Evolutionary conservation across 2,888 invertebrate species (phyloP).

Genomic region (Cerceris ruficornis): DNA sequence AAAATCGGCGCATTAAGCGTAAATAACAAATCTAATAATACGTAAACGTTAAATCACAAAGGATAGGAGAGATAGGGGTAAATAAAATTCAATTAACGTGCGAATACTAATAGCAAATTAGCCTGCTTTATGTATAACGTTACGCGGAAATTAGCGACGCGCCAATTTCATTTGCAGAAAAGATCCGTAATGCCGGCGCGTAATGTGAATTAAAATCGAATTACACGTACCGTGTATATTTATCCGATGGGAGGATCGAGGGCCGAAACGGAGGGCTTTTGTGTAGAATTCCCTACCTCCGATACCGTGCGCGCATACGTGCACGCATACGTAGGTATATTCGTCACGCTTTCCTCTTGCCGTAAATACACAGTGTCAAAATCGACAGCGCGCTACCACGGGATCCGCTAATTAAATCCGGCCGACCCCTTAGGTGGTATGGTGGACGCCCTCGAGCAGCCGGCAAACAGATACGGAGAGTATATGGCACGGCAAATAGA

Average conservation of each 20-base stretch:
- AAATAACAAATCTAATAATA: background rate
- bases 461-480: conserved; percentile 57
- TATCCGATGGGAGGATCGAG: background rate
- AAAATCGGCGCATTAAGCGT: background rate
- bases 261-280: background rate
- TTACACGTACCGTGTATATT: background rate
- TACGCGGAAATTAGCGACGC: background rate
- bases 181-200: background rate
- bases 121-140: background rate
- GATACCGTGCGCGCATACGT: too few relatives aligned
- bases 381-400: conserved; percentile 42
- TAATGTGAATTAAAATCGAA: background rate
- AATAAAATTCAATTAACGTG: conserved; percentile 33
- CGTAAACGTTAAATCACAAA: background rate
- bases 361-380: conserved; percentile 41
- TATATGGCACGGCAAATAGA: conserved; percentile 67
- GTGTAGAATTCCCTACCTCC: too few relatives aligned
- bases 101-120: conserved; percentile 33
- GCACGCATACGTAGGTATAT: too few relatives aligned
- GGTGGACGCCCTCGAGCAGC: conserved; percentile 30
- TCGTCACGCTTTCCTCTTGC: background rate
- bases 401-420: conserved; percentile 60
- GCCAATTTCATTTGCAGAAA: background rate
- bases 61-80: conserved; percentile 1
- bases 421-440: conserved; percentile 50